These are phyloP conservation scores for Cryptocephalus primarius DNA, from an alignment of 2,888 invertebrate genomes.

Conservation along the genomic window DNA sequence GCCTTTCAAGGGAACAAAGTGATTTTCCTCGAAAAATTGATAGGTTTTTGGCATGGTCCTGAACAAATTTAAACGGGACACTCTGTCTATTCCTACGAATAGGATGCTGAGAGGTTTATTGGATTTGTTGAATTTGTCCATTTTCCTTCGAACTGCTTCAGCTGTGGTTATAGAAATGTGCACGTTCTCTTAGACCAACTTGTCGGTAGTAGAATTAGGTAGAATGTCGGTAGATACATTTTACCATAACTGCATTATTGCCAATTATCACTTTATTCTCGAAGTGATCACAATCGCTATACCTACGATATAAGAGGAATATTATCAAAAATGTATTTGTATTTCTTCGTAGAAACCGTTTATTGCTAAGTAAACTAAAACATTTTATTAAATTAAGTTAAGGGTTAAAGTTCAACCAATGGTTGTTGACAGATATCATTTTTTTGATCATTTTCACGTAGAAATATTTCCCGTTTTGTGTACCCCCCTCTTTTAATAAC, in stretches of 20 bases:
- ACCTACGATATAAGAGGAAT: background rate
- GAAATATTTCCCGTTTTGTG: no score
- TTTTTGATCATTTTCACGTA: no score
- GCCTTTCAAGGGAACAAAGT: constrained; percentile 22
- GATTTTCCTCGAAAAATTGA: constrained; percentile 47
- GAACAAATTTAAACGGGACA: constrained; percentile 66
- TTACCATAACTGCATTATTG: constrained; percentile 7
- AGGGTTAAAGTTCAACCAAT: no score
- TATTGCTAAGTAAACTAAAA: no score
- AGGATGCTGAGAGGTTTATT: constrained; percentile 50
- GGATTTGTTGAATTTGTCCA: constrained; percentile 11
- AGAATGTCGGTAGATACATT: constrained; percentile 15
- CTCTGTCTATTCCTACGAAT: constrained; percentile 74
- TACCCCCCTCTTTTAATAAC: no score
- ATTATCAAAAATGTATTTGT: no score
- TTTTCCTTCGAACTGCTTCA: constrained; percentile 1
- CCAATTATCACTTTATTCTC: constrained; percentile 5
- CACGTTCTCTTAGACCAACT: constrained; percentile 38
- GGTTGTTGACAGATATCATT: no score
- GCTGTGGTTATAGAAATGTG: constrained; percentile 39
- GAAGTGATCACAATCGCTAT: constrained; percentile 6
- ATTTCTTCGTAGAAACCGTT: no score
- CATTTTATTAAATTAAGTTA: no score
- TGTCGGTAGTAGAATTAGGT: constrained; percentile 1
- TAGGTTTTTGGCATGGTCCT: constrained; percentile 66